A percentile compares a stretch with the other conserved stretches of the same genome.
phyloP scores from a whole-genome alignment of 1,140 invertebrate species.

The Tenebrio molitor region DNA sequence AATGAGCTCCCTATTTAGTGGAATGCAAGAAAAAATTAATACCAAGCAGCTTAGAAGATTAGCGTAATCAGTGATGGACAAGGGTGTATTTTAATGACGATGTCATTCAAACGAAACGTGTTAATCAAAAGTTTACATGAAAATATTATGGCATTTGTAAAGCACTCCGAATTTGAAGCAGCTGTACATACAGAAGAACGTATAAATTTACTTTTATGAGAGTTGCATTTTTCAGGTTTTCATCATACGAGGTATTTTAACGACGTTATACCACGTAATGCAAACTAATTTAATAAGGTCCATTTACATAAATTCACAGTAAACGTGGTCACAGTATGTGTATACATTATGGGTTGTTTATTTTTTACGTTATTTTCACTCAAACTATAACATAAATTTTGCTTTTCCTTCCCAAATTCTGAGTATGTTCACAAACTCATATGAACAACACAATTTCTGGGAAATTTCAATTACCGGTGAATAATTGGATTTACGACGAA shows the following conservation, averaged over 20 bases:
- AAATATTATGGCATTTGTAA: neutral
- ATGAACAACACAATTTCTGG: slow-evolving; percentile 5
- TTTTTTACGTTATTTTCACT: neutral
- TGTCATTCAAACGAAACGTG: too few relatives aligned
- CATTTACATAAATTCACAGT: slow-evolving; percentile 29
- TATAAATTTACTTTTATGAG: slow-evolving; percentile 31
- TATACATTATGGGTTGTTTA: neutral
- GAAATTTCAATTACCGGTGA: slow-evolving; percentile 18
- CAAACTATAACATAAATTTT: neutral
- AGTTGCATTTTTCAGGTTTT: slow-evolving; percentile 31
- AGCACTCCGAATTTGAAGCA: slow-evolving; percentile 11
- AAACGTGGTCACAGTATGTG: neutral
- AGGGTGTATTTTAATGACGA: too few relatives aligned
- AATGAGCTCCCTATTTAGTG: slow-evolving; percentile 8
- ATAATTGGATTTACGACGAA: slow-evolving; percentile 18
- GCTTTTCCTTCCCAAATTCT: neutral
- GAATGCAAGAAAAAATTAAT: slow-evolving; percentile 2
- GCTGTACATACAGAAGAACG: neutral
- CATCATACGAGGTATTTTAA: slow-evolving; percentile 30
- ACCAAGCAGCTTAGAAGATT: too few relatives aligned
- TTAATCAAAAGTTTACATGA: too few relatives aligned
- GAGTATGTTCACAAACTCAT: neutral
- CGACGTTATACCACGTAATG: slow-evolving; percentile 12
- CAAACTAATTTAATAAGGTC: slow-evolving; percentile 35
- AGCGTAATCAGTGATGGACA: too few relatives aligned